These are phyloP conservation scores for Hoplodrina ambigua DNA, from an alignment of 2,888 invertebrate genomes.

Conservation along the genomic window DNA sequence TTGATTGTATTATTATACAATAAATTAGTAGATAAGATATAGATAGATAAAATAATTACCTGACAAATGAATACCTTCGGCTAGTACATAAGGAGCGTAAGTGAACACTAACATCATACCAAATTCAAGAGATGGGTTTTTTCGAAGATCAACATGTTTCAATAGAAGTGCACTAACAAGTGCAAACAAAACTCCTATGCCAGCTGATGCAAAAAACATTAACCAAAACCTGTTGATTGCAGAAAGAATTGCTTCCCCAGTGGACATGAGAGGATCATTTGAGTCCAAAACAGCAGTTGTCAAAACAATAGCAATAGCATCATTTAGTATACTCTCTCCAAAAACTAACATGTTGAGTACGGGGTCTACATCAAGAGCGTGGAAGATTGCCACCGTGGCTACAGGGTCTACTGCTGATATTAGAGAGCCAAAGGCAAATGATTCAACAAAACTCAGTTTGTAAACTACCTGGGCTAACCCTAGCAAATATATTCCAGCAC, in stretches of 20 bases:
- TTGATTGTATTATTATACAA: background rate
- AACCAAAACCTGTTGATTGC: conserved; percentile 97
- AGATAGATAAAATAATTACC: conserved; percentile 88
- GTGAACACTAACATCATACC: conserved; percentile 99
- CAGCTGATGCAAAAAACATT: conserved; percentile 99
- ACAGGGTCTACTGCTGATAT: conserved; percentile 99
- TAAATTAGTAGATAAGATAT: background rate
- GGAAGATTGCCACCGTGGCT: conserved; percentile 99
- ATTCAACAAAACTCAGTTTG: conserved; percentile 97
- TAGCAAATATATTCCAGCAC: conserved; percentile 98
- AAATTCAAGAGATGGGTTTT: conserved; percentile 99
- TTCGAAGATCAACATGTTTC: conserved; percentile 98
- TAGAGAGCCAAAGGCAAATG: conserved; percentile 99
- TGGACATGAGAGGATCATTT: conserved; percentile 91
- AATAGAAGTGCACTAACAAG: conserved; percentile 97
- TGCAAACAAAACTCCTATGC: conserved; percentile 98
- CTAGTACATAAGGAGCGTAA: conserved; percentile 99
- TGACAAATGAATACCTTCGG: conserved; percentile 98
- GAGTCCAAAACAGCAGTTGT: conserved; percentile 96
- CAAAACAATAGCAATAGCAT: conserved; percentile 99
- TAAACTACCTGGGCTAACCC: conserved; percentile 98
- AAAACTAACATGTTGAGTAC: conserved; percentile 99
- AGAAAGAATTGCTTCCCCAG: conserved; percentile 96
- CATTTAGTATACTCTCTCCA: conserved; percentile 98
- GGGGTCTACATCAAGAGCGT: conserved; percentile 99